Evolutionary conservation across 2,888 invertebrate species (phyloP).

Genomic region (Cantharis nigra): DNA sequence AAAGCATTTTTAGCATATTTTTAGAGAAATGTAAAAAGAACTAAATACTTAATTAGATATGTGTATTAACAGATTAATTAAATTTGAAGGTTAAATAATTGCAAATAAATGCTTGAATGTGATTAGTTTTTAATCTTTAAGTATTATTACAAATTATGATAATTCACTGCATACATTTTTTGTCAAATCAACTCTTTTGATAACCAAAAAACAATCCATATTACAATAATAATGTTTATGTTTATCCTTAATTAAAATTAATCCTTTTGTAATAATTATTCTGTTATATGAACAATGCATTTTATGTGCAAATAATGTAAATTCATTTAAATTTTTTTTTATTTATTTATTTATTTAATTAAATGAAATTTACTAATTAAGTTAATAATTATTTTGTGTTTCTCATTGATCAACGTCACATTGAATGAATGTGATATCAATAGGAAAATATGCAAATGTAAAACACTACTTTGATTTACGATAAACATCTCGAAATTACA

Average conservation of each 20-base stretch:
- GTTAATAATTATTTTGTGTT: too few relatives aligned
- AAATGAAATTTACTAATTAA: too few relatives aligned
- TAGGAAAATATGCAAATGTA: background rate
- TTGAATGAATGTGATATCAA: background rate
- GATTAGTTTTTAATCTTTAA: background rate
- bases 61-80: background rate
- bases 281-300: too few relatives aligned
- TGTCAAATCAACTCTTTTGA: background rate
- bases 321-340: too few relatives aligned
- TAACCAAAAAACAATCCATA: too few relatives aligned
- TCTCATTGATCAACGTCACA: too few relatives aligned
- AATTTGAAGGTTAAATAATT: background rate
- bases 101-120: background rate
- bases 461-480: background rate
- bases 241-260: too few relatives aligned
- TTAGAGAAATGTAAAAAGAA: background rate
- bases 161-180: background rate
- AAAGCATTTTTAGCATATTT: background rate
- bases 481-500: background rate
- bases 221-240: too few relatives aligned
- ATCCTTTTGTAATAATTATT: too few relatives aligned
- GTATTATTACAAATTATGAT: background rate
- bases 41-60: background rate
- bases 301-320: too few relatives aligned
- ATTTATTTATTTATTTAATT: too few relatives aligned